These are phyloP conservation scores for Phainopepla nitens DNA, from an alignment of 2,113 vertebrate species.

Conservation along the genomic window DNA sequence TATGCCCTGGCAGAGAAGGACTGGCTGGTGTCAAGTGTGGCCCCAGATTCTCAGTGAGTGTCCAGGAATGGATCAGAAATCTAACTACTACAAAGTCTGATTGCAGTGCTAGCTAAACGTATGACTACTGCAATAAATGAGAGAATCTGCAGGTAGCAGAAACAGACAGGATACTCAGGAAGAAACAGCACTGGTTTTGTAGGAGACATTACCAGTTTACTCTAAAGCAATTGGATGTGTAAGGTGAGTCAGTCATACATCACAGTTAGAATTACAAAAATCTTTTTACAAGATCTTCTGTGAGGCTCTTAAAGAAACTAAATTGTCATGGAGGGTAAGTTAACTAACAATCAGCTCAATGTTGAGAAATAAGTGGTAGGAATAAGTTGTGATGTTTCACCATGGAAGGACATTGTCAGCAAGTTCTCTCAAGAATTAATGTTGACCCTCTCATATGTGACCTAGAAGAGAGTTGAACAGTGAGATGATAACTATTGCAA, in stretches of 20 bases:
- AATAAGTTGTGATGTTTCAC: neutral
- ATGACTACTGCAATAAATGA: neutral
- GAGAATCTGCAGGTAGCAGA: neutral
- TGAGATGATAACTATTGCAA: neutral
- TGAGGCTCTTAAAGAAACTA: neutral
- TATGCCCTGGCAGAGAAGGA: neutral
- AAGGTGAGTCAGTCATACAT: neutral
- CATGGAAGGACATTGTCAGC: neutral
- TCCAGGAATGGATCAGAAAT: neutral
- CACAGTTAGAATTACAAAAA: neutral
- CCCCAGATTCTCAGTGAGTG: neutral
- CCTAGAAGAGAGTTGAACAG: neutral
- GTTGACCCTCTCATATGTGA: neutral
- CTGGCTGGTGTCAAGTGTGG: neutral
- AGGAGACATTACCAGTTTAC: neutral
- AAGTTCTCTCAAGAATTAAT: neutral
- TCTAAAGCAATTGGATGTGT: neutral
- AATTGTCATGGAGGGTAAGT: neutral
- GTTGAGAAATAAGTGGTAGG: neutral
- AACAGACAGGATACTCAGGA: neutral
- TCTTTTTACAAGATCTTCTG: neutral
- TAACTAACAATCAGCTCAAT: neutral
- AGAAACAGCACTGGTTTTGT: neutral
- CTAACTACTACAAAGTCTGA: neutral
- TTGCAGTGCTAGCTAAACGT: neutral